Conservation (phyloP, 2,113 vertebrate genomes). For the Theropithecus gelada region DNA sequence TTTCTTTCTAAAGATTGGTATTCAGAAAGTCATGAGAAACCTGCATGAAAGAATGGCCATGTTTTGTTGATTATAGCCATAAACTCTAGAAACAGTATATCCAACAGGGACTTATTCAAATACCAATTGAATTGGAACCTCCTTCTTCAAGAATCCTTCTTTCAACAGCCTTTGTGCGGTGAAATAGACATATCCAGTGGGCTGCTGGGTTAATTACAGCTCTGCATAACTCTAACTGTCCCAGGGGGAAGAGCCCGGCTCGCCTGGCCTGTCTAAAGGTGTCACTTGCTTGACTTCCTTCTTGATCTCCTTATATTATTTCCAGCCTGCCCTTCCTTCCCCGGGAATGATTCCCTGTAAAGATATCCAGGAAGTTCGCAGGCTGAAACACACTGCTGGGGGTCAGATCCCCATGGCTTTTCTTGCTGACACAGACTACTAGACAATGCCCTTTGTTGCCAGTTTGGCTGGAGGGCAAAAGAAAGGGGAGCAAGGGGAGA, state of each 20-base stretch:
- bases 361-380: conserved; percentile 67
- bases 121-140: conserved; percentile 74
- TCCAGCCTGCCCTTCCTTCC: conserved; percentile 63
- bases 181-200: conserved; percentile 70
- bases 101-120: conserved; percentile 73
- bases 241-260: conserved; percentile 26
- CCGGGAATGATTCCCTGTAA: conserved; percentile 60
- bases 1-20: conserved; percentile 54
- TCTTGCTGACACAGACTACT: conserved; percentile 51
- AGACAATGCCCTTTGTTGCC: background rate
- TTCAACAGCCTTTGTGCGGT: conserved; percentile 73
- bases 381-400: conserved; percentile 41
- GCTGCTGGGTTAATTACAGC: conserved; percentile 78
- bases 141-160: conserved; percentile 76
- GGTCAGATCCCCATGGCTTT: conserved; percentile 35
- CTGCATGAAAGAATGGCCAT: conserved; percentile 62
- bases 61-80: conserved; percentile 77
- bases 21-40: conserved; percentile 67
- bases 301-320: conserved; percentile 76
- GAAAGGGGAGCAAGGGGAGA: background rate
- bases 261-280: conserved; percentile 69
- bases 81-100: conserved; percentile 75
- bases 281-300: conserved; percentile 76
- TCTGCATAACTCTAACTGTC: conserved; percentile 70
- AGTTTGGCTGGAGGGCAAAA: conserved; percentile 36